Base-by-base conservation (phyloP, 2,113 vertebrate genomes). In the Cynopterus brachyotis region DNA sequence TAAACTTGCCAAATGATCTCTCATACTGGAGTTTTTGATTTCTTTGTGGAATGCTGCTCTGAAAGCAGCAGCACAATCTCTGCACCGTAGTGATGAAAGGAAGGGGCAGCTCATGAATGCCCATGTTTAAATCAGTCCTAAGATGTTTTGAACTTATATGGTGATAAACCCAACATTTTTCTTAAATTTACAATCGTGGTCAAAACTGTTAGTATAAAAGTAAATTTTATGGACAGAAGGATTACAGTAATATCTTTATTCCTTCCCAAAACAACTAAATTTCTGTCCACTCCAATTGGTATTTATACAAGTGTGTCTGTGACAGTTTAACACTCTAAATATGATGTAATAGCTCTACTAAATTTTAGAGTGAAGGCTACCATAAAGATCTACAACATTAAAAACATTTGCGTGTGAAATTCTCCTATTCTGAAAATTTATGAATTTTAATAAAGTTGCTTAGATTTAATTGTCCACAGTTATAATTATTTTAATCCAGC, bases 341-440 rank as follows among this genome's bases (percentile, higher is more conserved):
- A 78, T 76, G 82, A 79, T 92, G 85, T 98, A 97, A 97, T 89
- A 97, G 93, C 80, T 97, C 92, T 96, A 84, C 93, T 98, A 94
- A 98, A 98, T 97, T 98, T 98, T 97, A 98, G 96, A 94, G 75
- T 95, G 90, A 95, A 92, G 96, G 57, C 67, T 87, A 93, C 95
- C 89, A 96, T 96, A 97, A 96, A 96, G 91, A 95, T 84, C 89
- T 96, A 85, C 59, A 95, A 95, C 97, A 97, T 83, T 97, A 98
- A 98, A 97, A 96, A 95, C 98, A 97, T 98, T 98, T 98, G 96
- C 96, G 98, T 96, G 66, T 53, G 80, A 72, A 50, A 67, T 73
- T 26, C 0, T 6, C 37, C 57, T 96, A 84, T 94, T 84, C 94
- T 95, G 32, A 73, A 97, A 98, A 98, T 97, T 92, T 94, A 96